Evolutionary conservation across 2,797 vertebrate species (phyloP), one percentile per base, ranked within the genome.

Genomic region (Threskiornis aethiopicus): DNA sequence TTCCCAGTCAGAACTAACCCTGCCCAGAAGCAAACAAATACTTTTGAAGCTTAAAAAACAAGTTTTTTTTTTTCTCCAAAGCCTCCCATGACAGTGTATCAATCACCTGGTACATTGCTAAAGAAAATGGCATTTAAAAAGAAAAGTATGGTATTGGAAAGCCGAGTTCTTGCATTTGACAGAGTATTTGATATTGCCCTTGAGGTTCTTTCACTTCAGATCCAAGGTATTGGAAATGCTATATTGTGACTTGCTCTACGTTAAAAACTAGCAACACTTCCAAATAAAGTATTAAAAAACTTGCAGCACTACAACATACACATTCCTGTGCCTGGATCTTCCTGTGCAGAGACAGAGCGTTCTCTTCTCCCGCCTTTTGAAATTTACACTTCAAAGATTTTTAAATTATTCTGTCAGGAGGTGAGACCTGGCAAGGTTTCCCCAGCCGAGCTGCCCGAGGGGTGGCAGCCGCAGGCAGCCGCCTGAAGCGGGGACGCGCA

Each of bases 371-470:
- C 5, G 17, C 47, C 12, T 75, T 64, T 75, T 22, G 29, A 83
- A 64, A 71, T n/a, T 17, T 15, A 24, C 71, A 31, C 28, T 18
- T 35, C 22, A 29, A 51, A 65, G 35, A 15, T 31, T 79, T 62
- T 5, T 1, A 11, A 80, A 28, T 3, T 6, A 2, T 7, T 13
- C 0, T 17, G 25, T 4, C 7, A 21, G 18, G 20, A 47, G 22
- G 3, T 13, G 25, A 21, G 35, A 9, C 19, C 19, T 7, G 58
- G 9, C 19, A 44, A 49, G 20, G 5, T 2, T 25, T 26, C 29
- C 4, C 37, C n/a, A 2, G 64, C 28, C 3, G 8, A 20, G 41
- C 0, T 4, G 18, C 3, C 13, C 3, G 7, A 19, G 41, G 7
- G 29, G 33, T 1, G 42, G 5, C 66, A 12, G 37, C 8, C 3